Percentiles rank a stretch among this genome's conserved stretches.
Conservation (phyloP, 1,140 invertebrate species). For the Monochamus saltuarius region DNA sequence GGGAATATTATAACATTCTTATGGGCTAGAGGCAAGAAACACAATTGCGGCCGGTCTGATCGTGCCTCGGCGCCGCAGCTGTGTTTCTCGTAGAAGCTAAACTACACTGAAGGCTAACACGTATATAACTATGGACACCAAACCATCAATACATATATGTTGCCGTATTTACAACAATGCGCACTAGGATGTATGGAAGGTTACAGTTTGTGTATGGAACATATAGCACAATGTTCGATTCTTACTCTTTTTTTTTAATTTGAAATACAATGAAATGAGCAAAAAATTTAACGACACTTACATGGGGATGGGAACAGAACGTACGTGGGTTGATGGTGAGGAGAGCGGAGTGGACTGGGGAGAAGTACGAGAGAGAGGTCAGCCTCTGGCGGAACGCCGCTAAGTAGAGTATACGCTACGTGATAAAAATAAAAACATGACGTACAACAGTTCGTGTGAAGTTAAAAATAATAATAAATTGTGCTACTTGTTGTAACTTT, state of each 20-base stretch:
- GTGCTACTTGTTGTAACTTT: conserved; percentile 44
- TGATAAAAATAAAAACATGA: conserved; percentile 23
- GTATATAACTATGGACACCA: conserved; percentile 41
- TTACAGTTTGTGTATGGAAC: conserved; percentile 2
- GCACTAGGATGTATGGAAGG: conserved; percentile 11
- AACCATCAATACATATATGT: conserved; percentile 43
- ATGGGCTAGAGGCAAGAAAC: conserved; percentile 30
- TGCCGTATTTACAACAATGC: conserved; percentile 42
- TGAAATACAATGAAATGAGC: no score
- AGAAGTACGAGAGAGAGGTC: conserved; percentile 18
- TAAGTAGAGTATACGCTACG: conserved; percentile 14
- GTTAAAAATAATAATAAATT: conserved; percentile 40
- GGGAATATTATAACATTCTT: conserved; percentile 39
- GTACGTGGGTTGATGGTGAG: conserved; percentile 26
- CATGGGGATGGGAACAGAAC: conserved; percentile 10
- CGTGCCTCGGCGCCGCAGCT: conserved; percentile 17
- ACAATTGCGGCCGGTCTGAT: conserved; percentile 13
- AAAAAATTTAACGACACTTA: no score
- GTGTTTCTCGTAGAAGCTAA: conserved; percentile 26
- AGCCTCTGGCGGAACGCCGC: conserved; percentile 18
- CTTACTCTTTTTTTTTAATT: no score
- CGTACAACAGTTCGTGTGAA: conserved; percentile 27
- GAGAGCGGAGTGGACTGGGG: conserved; percentile 22
- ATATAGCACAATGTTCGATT: neutral
- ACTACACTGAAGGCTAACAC: conserved; percentile 42